phyloP scores from a whole-genome alignment of 37 sponge, comb jelly and placozoan species.

The Spongilla lacustris region DNA sequence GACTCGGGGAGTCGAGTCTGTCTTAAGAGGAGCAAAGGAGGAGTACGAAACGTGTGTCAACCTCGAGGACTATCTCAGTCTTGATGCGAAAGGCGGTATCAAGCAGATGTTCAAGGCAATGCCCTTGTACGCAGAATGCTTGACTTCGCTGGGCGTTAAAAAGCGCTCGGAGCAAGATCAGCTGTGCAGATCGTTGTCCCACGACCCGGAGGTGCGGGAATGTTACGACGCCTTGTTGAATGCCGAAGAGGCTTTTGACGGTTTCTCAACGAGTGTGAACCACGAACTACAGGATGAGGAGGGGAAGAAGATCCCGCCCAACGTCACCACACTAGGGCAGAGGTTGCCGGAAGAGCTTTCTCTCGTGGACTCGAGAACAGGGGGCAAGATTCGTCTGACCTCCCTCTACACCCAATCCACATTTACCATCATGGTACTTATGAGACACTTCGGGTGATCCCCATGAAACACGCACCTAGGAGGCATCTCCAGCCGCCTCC shows the following conservation, averaged over 20 bases:
- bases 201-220: constrained; percentile 8
- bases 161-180: constrained; percentile 30
- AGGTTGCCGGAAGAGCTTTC: constrained; percentile 2
- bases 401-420: constrained; percentile 20
- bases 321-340: neutral
- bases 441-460: constrained; percentile 66
- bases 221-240: constrained; percentile 25
- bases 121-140: constrained; percentile 28
- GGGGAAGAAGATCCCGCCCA: neutral
- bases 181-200: constrained; percentile 2
- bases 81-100: constrained; percentile 5
- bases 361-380: constrained; percentile 5
- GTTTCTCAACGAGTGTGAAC: constrained; percentile 14
- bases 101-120: neutral
- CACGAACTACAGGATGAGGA: constrained; percentile 11
- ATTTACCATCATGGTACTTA: constrained; percentile 52
- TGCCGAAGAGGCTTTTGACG: constrained; percentile 20
- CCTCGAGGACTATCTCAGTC: no score
- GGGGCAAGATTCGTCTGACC: neutral
- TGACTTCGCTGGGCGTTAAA: constrained; percentile 8
- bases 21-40: no score
- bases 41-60: no score
- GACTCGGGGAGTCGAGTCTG: no score
- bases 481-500: neutral
- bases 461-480: constrained; percentile 62